Conservation (phyloP, 2,797 vertebrate species). For the Glossophaga mutica region DNA sequence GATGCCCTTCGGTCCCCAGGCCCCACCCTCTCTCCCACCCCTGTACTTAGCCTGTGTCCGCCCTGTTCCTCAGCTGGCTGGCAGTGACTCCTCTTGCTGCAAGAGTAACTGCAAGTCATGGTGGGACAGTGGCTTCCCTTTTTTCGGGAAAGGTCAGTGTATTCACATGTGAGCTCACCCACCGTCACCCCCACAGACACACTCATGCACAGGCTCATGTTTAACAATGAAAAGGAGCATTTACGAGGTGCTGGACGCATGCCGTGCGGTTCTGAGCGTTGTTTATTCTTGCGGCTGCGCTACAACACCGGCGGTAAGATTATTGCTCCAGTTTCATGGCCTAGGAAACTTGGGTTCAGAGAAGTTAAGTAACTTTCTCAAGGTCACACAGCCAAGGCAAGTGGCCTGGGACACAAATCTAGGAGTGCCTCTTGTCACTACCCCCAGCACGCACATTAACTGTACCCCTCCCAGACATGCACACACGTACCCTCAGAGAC, state of each 20-base stretch:
- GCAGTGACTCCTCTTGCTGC: not conserved
- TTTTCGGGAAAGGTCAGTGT: not conserved
- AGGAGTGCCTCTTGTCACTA: not conserved
- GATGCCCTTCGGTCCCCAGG: not conserved
- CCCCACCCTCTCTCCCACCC: not conserved
- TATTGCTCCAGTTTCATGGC: not conserved
- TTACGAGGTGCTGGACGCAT: fast-evolving
- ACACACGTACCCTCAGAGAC: not conserved
- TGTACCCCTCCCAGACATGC: not conserved
- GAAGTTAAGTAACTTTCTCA: not conserved
- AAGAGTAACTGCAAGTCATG: not conserved
- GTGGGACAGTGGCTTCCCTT: not conserved
- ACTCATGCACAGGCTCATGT: fast-evolving
- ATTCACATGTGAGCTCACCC: not conserved
- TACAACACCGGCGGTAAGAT: not conserved
- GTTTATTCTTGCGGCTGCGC: not conserved
- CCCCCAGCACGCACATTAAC: not conserved
- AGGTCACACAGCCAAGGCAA: not conserved
- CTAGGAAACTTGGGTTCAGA: not conserved
- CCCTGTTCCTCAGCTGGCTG: not conserved
- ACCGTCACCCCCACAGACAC: not conserved
- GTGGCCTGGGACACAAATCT: not conserved
- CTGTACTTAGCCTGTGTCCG: not conserved
- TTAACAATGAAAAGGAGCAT: not conserved
- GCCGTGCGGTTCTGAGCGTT: not conserved